Conservation (phyloP, 1,140 invertebrate genomes). For the Euura saliciscinereae region DNA sequence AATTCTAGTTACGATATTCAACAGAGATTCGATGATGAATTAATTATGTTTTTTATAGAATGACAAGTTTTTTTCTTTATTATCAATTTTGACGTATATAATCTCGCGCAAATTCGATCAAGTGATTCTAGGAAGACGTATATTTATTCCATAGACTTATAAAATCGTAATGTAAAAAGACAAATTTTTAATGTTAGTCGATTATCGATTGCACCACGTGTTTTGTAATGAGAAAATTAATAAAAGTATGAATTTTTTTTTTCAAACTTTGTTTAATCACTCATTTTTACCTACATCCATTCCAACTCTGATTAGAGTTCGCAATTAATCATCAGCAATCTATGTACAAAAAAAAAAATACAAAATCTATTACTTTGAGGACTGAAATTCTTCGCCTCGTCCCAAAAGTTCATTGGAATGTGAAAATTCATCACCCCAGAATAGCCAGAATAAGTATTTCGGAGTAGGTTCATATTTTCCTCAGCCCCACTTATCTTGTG, state of each 20-base stretch:
- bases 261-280: neutral
- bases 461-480: too few relatives aligned
- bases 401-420: neutral
- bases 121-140: neutral
- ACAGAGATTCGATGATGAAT: too few relatives aligned
- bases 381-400: neutral
- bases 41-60: too few relatives aligned
- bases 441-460: too few relatives aligned
- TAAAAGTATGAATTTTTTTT: neutral
- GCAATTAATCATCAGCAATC: neutral
- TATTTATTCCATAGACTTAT: neutral
- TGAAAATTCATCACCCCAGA: neutral
- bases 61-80: too few relatives aligned
- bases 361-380: neutral
- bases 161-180: neutral
- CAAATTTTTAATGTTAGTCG: neutral
- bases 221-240: neutral
- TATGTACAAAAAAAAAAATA: neutral
- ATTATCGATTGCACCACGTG: neutral
- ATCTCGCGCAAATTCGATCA: too few relatives aligned
- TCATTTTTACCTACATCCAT: neutral
- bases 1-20: too few relatives aligned
- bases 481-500: too few relatives aligned
- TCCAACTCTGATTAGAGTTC: neutral
- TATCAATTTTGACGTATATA: too few relatives aligned